These are phyloP conservation scores for Coracopsis vasa DNA, from an alignment of 2,113 vertebrate species.

Conservation along the genomic window DNA sequence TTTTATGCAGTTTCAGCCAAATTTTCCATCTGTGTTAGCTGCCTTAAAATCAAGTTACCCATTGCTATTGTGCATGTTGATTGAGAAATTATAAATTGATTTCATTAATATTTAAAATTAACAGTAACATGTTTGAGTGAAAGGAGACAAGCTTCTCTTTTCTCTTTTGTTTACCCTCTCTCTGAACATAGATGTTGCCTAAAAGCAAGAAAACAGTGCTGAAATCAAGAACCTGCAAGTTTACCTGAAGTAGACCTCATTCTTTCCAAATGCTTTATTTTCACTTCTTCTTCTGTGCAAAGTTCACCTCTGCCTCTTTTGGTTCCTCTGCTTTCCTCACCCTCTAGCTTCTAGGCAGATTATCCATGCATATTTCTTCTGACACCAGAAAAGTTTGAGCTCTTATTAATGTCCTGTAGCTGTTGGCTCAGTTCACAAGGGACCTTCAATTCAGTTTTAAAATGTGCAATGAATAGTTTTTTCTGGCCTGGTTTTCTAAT, in stretches of 20 bases:
- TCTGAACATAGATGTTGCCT: background rate
- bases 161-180: rapidly evolving
- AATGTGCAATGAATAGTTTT: background rate
- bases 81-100: background rate
- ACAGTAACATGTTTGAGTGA: background rate
- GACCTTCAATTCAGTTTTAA: background rate
- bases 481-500: background rate
- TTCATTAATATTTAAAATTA: background rate
- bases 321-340: background rate
- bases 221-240: background rate
- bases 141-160: background rate
- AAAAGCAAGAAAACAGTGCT: background rate
- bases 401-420: background rate
- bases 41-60: background rate
- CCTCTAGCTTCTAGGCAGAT: background rate
- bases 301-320: background rate
- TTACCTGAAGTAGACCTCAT: background rate
- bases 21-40: background rate
- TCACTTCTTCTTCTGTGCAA: background rate
- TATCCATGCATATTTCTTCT: background rate
- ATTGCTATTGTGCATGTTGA: background rate
- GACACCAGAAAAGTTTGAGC: background rate
- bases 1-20: background rate
- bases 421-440: background rate
- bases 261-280: background rate